A percentile compares a stretch with the other conserved stretches of the same genome.
phyloP scores from a whole-genome alignment of 2,113 vertebrate genomes.

The Psilopogon haemacephalus region DNA sequence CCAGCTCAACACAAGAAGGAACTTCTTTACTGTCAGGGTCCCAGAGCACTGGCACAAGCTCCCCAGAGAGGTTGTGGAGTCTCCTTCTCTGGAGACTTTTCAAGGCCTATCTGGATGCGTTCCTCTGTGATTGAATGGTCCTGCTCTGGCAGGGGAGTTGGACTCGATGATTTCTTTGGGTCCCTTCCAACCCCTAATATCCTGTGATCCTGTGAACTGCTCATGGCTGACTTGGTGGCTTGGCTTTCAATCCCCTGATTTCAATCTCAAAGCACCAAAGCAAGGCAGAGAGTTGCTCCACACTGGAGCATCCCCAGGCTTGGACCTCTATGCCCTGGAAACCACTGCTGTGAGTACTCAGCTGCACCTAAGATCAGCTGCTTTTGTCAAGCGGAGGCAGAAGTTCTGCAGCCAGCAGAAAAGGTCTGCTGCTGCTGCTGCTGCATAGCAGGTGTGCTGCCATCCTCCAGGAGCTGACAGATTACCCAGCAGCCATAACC shows the following conservation, averaged over 20 bases:
- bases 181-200: no score
- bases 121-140: no score
- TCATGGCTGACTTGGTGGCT: not conserved
- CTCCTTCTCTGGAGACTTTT: no score
- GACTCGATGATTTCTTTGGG: no score
- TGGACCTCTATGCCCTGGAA: not conserved
- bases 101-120: no score
- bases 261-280: not conserved
- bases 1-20: no score
- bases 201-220: not conserved
- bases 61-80: no score
- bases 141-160: no score
- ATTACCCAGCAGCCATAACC: not conserved
- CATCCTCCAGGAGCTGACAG: not conserved
- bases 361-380: not conserved
- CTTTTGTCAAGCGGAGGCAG: not conserved
- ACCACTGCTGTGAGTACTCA: not conserved
- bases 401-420: not conserved
- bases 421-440: not conserved
- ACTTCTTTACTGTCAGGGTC: no score
- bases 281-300: not conserved
- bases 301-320: rapidly evolving
- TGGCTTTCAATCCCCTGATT: not conserved
- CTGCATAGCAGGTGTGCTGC: not conserved
- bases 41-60: no score